Base-by-base conservation (phyloP, 2,797 vertebrate species). In the Zenarchopterus dispar region DNA sequence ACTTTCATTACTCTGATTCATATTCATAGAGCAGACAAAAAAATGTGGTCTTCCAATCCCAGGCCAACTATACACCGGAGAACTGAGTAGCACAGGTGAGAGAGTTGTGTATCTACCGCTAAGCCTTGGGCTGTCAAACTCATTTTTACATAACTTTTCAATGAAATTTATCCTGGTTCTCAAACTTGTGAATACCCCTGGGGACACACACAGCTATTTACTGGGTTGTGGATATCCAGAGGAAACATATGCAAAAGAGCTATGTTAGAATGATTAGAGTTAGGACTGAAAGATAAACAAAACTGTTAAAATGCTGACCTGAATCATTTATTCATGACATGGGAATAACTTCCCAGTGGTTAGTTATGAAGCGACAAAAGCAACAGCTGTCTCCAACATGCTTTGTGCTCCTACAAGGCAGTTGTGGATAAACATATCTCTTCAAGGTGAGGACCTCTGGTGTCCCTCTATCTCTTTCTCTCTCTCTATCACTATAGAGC, bases 271-370 rank as follows among this genome's bases (percentile, higher is more conserved):
- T 3, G 43, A 31, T 24, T 17, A 0, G 15, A 59, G 59, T 15
- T 23, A 33, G 8, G 39, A 43, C n/a, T 0, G n/a, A 31, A 42
- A 52, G 53, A 21, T 45, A 56, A 73, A 61, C 48, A 33, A 47
- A 56, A 15, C 41, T 19, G 24, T 31, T 28, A 41, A 17, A 18
- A 22, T 28, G 28, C 50, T 52, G 57, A 33, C 58, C 47, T 56
- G 47, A 62, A 73, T 67, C 36, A 51, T 16, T 56, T 46, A 67
- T 50, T 67, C 54, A 44, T 73, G 46, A 46, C 18, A 45, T 47
- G 19, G 22, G 22, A 31, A 24, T 58, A 54, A 46, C 10, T 18
- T 56, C 45, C 31, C 2, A 36, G 16, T 13, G 15, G 22, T 67
- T 49, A 18, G n/a, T 16, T 17, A 17, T 43, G 19, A 43, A 60